phyloP scores from a whole-genome alignment of 2,888 invertebrate species.

The Tachina lurida region DNA sequence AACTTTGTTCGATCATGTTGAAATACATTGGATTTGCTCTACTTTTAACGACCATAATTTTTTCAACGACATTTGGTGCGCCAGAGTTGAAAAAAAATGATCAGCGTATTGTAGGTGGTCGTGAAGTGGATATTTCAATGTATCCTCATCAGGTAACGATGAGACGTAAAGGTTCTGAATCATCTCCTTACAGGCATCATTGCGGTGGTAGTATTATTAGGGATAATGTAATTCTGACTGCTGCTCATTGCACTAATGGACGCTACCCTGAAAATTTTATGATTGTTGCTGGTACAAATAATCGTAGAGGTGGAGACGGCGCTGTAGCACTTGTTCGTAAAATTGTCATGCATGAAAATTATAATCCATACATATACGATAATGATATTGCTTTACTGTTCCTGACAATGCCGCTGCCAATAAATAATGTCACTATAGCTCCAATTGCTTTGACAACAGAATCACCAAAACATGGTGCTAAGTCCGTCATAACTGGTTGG shows the following conservation, averaged over 20 bases:
- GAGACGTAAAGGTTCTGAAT: slow-evolving; percentile 73
- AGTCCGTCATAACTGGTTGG: slow-evolving; percentile 77
- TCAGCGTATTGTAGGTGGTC: slow-evolving; percentile 79
- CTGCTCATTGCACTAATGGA: slow-evolving; percentile 78
- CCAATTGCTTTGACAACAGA: slow-evolving; percentile 74
- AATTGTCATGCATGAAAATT: slow-evolving; percentile 84
- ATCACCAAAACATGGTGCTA: slow-evolving; percentile 70
- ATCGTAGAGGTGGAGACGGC: slow-evolving; percentile 83
- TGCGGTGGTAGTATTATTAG: slow-evolving; percentile 79
- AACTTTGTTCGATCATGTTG: slow-evolving; percentile 14
- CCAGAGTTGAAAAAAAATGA: slow-evolving; percentile 41
- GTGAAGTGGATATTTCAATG: slow-evolving; percentile 72
- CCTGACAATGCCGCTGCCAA: slow-evolving; percentile 74
- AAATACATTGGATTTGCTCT: slow-evolving; percentile 9
- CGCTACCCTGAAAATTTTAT: slow-evolving; percentile 72
- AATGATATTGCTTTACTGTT: slow-evolving; percentile 84
- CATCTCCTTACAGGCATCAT: slow-evolving; percentile 73
- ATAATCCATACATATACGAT: slow-evolving; percentile 82
- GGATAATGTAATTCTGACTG: slow-evolving; percentile 74
- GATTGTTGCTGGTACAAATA: slow-evolving; percentile 85
- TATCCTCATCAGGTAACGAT: slow-evolving; percentile 78
- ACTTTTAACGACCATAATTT: background rate
- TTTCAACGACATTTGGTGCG: background rate
- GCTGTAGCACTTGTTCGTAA: slow-evolving; percentile 83
- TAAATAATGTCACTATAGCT: slow-evolving; percentile 77